Conservation (phyloP, 2,888 invertebrate genomes). For the Phortica magna region DNA sequence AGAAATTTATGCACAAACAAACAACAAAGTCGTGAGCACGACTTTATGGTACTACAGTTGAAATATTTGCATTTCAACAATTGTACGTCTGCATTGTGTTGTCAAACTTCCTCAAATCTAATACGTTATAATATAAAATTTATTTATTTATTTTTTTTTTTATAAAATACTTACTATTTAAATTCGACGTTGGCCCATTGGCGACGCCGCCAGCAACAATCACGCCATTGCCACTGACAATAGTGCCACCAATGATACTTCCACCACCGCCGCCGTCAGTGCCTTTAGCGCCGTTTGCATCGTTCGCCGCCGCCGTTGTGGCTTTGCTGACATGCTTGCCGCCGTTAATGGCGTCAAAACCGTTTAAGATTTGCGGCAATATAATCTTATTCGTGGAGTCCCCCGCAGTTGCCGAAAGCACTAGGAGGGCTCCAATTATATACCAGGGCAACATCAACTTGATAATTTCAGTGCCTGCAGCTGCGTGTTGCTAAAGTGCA, state of each 20-base stretch:
- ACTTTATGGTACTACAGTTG: conserved; percentile 4
- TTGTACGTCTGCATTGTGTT: neutral
- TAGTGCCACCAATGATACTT: conserved; percentile 46
- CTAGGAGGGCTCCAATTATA: conserved; percentile 78
- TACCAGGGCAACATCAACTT: conserved; percentile 79
- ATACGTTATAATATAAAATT: conserved; percentile 7
- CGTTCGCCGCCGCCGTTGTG: conserved; percentile 48
- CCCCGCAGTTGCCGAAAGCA: conserved; percentile 78
- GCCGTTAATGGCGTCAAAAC: conserved; percentile 51
- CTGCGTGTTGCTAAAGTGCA: conserved; percentile 63
- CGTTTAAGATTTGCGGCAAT: conserved; percentile 72
- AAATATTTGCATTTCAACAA: neutral
- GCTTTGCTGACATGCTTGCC: conserved; percentile 48
- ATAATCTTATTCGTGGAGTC: conserved; percentile 77
- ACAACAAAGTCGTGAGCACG: neutral
- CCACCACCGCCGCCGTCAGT: conserved; percentile 43
- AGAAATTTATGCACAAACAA: neutral
- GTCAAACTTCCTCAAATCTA: neutral
- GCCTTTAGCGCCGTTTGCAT: conserved; percentile 38
- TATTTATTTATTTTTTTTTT: neutral
- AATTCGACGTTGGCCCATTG: conserved; percentile 70
- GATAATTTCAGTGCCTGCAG: conserved; percentile 61
- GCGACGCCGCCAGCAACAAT: conserved; percentile 69
- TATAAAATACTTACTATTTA: conserved; percentile 70
- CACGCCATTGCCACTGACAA: conserved; percentile 67